Evolutionary conservation across 2,888 invertebrate genomes (phyloP).

Genomic region (Mythimna pallens): DNA sequence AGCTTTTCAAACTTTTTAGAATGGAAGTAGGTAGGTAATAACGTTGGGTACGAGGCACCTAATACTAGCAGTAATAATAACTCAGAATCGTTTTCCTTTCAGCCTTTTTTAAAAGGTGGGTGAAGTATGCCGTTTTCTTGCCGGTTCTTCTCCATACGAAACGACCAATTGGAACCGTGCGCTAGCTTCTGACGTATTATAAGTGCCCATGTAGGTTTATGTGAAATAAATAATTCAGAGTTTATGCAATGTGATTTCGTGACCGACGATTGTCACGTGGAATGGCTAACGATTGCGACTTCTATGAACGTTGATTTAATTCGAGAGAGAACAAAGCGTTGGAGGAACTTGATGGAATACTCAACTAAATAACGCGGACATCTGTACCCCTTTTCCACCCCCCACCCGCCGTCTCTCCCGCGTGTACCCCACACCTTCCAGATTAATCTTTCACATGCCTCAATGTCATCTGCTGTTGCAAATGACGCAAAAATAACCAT

Average conservation of each 20-base stretch:
- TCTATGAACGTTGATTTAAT: conserved; percentile 83
- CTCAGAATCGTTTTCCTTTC: conserved; percentile 45
- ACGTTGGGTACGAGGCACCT: conserved; percentile 30
- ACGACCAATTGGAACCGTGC: no score
- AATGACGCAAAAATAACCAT: conserved; percentile 84
- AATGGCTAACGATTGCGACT: conserved; percentile 75
- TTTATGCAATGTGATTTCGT: conserved; percentile 64
- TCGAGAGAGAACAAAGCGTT: conserved; percentile 73
- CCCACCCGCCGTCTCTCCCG: conserved; percentile 30
- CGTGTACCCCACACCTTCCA: conserved; percentile 69
- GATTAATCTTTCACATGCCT: conserved; percentile 86
- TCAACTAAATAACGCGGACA: conserved; percentile 84
- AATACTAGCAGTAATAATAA: conserved; percentile 53
- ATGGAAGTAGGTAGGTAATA: conserved; percentile 57
- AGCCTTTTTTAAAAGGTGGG: conserved; percentile 52
- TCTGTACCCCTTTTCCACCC: conserved; percentile 60
- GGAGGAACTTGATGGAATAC: conserved; percentile 81
- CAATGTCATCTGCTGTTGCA: conserved; percentile 84
- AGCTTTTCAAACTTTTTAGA: conserved; percentile 59
- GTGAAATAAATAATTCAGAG: no score
- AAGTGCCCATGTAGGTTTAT: no score
- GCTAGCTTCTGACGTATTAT: no score
- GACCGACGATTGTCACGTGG: conserved; percentile 54
- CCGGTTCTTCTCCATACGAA: no score
- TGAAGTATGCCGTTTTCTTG: no score